A percentile compares a stretch with the other conserved stretches of the same genome.
phyloP scores from a whole-genome alignment of 1,140 invertebrate species.

The Drosophila kohkoa region DNA sequence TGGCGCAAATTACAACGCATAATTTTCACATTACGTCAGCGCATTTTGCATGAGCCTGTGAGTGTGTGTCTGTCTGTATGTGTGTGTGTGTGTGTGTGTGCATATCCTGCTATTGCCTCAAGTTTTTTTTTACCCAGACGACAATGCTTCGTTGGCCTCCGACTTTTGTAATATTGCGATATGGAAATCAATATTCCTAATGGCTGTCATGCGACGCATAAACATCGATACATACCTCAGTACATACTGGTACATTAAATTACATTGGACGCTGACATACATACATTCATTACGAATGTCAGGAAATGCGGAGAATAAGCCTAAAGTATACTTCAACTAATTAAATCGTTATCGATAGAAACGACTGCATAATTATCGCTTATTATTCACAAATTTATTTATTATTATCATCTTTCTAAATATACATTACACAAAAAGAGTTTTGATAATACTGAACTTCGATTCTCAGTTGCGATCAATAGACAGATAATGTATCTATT shows the following conservation, averaged over 20 bases:
- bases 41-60: slow-evolving; percentile 41
- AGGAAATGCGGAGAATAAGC: slow-evolving; percentile 7
- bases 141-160: slow-evolving; percentile 48
- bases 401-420: too few relatives aligned
- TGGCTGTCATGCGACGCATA: slow-evolving; percentile 67
- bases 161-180: slow-evolving; percentile 72
- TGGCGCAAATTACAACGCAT: slow-evolving; percentile 79
- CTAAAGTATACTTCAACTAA: slow-evolving; percentile 48
- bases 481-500: too few relatives aligned
- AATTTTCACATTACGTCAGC: slow-evolving; percentile 81
- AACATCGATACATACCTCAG: not conserved
- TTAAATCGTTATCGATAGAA: slow-evolving; percentile 56
- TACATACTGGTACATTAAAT: not conserved
- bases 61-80: slow-evolving; percentile 12
- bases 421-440: too few relatives aligned
- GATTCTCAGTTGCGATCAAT: too few relatives aligned
- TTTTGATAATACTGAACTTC: too few relatives aligned
- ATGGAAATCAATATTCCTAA: slow-evolving; percentile 81
- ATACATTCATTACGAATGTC: not conserved
- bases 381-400: not conserved
- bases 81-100: slow-evolving; percentile 21
- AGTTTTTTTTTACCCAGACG: slow-evolving; percentile 25
- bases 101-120: slow-evolving; percentile 45
- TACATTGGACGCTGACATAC: not conserved
- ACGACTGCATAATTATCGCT: not conserved